phyloP scores from a whole-genome alignment of 2,797 vertebrate genomes.

The Sebastolobus alascanus region DNA sequence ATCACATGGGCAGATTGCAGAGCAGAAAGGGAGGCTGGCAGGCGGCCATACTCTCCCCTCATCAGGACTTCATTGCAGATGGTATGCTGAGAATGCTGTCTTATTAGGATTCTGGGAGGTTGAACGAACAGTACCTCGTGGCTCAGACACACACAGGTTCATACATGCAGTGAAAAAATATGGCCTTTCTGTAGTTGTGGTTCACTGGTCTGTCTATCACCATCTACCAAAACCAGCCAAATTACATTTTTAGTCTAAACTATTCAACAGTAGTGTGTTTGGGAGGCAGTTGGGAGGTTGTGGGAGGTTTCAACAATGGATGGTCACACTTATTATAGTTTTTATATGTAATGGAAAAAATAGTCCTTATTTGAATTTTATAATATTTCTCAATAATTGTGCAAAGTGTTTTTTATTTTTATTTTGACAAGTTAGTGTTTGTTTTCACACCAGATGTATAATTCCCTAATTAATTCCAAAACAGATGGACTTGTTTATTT shows the following conservation, averaged over 20 bases:
- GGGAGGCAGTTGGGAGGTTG: not conserved
- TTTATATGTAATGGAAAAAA: not conserved
- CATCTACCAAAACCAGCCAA: not conserved
- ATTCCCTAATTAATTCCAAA: not conserved
- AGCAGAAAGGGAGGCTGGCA: slow-evolving; percentile 82
- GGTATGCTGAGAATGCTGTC: slow-evolving; percentile 83
- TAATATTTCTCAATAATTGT: not conserved
- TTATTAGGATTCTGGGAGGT: slow-evolving; percentile 62
- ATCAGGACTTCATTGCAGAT: slow-evolving; percentile 81
- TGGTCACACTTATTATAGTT: not conserved
- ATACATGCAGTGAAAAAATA: slow-evolving; percentile 8
- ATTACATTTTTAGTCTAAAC: not conserved
- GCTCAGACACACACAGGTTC: slow-evolving; percentile 34
- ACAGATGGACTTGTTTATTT: not conserved
- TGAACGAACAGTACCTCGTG: slow-evolving; percentile 22
- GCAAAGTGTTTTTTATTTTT: not conserved
- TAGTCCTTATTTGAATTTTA: not conserved
- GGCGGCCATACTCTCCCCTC: slow-evolving; percentile 76
- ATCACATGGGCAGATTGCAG: slow-evolving; percentile 84
- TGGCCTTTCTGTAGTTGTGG: not conserved
- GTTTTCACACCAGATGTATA: not conserved
- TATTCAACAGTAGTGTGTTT: not conserved
- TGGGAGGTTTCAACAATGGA: not conserved
- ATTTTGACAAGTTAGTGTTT: not conserved
- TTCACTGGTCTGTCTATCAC: not conserved